Evolutionary conservation across 2,797 vertebrate genomes (phyloP), one percentile per base, ranked within the genome.

Genomic region (Chelon labrosus): DNA sequence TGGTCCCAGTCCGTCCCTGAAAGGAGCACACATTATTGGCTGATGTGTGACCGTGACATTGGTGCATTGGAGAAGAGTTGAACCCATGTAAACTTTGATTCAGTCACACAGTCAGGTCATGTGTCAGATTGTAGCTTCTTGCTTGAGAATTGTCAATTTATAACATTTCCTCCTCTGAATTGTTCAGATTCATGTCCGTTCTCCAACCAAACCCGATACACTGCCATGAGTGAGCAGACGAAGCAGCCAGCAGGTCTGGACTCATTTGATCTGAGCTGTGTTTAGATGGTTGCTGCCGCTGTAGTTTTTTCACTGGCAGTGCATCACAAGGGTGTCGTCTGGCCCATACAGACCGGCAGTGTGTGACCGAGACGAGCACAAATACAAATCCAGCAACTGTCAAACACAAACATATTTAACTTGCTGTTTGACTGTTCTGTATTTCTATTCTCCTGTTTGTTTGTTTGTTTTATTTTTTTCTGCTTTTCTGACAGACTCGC

Each of bases 351-450:
- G 56, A n/a, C 1, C 7, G 16, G 49, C 25, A 57, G 2, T 58
- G 70, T 64, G 46, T 60, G 56, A 57, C n/a, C 13, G 44, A 59
- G 49, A 75, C 58, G 19, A 68, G 55, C 68, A 44, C 38, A 56
- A 37, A 62, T 25, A 51, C 54, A 63, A 79, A 66, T 53, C 75
- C 66, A 63, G 67, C 65, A 65, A 20, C 41, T 50, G 57, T 63
- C 14, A 2, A 64, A 57, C 54, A 5, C 56, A 37, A 65, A 72
- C 5, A 20, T 35, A 60, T 50, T 41, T 20, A 63, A 38, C 70
- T 44, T 39, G 31, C 56, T 66, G 50, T 73, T 73, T 78, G 55
- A 44, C 38, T 55, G 63, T 42, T 44, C 19, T n/a, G 51, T 57
- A n/a, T 78, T 71, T 83, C 53, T 52, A 8, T 63, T 62, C 6